Evolutionary conservation across 2,888 invertebrate species (phyloP), one percentile per base, ranked within the genome.

Genomic region (Caenorhabditis imperialis): DNA sequence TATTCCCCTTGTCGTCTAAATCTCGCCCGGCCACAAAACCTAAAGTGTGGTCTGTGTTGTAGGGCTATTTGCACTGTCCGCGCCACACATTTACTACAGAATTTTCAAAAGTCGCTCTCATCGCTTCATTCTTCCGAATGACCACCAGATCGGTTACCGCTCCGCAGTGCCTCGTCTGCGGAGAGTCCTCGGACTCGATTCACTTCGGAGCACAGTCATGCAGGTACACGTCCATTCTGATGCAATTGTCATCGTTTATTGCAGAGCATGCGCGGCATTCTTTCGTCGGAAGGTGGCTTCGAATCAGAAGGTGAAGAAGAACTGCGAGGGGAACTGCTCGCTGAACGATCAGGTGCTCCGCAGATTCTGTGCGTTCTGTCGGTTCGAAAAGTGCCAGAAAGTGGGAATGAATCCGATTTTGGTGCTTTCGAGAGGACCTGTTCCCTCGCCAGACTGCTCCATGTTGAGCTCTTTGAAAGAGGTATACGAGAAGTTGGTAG

Each of bases 241-340:
- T 2, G 3, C 18, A 12, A 12, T 12, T 33, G 1, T 2, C 18
- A 12, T 20, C 5, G 44, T 37, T 62, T 23, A 12, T 62, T 62
- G 22, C 33, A 72, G 72, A 44, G 72, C 72, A 0, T 72, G 72
- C 20, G 72, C 72, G 14, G 72, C 72, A 8, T 72, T 72, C 38
- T 72, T 72, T 23, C 63, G 72, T 2, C 27, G 72, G 27, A 50
- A 58, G 40, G 63, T 72, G 2, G 51, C 63, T 5, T 16, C 37
- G 2, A 50, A 45, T n/a, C 50, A 38, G 4, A 7, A 22, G 3
- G 47, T 50, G 6, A 37, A 20, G 2, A n/a, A 27, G 35, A 14
- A 51, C 35, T 72, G 72, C 27, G 25, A 38, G n/a, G 50, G 71
- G 6, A 27, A 18, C 3, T 71, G 71, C 18, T 38, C 47, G 12